Evolutionary conservation across 2,113 vertebrate species (phyloP), one percentile per base, ranked within the genome.

Genomic region (Xiphophorus maculatus): DNA sequence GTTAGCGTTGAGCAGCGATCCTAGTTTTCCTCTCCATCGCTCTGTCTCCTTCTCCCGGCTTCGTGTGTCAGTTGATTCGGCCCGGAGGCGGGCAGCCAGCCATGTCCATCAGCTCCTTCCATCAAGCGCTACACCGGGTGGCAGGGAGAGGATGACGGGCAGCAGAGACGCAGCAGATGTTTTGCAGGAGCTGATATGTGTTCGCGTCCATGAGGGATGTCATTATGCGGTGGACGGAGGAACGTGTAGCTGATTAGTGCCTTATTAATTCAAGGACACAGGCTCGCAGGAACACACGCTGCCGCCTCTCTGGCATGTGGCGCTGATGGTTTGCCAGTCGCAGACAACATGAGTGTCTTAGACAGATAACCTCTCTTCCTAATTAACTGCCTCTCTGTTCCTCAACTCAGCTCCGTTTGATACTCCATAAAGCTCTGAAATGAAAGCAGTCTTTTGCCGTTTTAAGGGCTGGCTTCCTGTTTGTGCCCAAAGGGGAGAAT

Each of bases 241-340:
- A 91, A 89, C 82, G 84, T 86, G 87, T 77, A 71, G 85, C 88
- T 92, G 89, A 90, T 93, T 92, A 93, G 89, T 28, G 12, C 85
- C 84, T 92, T 89, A 90, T 92, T 90, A 87, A 90, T 90, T 91
- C 88, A 91, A 92, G 92, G 90, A 92, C 91, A 88, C 81, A 63
- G 84, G 77, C 82, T 87, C 30, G 1, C 63, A 25, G 76, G 63
- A 72, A 77, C 70, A 67, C 68, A 71, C 64, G 22, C 51, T 5
- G 64, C 83, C 76, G 68, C 76, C 69, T 58, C 71, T 67, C 73
- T 69, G 79, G 83, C 74, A 51, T 9, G 58, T 74, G 69, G n/a
- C 63, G 61, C 73, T 68, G 85, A 78, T 32, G 79, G 37, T 25
- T 32, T 80, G 77, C 69, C 76, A 75, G 83, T 82, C 68, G 69